Evolutionary conservation across 2,113 vertebrate genomes (phyloP).

Genomic region (Eidolon helvum): DNA sequence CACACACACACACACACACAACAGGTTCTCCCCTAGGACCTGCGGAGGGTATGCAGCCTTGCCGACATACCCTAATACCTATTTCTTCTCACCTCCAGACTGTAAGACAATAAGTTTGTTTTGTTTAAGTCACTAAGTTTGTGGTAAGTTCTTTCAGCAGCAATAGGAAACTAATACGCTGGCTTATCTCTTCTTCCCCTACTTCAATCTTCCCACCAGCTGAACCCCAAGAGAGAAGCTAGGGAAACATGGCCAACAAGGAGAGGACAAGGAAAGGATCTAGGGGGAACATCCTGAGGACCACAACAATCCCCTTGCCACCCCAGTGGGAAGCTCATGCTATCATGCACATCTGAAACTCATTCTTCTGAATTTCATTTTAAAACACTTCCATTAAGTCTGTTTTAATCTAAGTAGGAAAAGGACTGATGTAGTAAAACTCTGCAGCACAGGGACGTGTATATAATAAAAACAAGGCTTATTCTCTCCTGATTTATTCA

Average conservation of each 20-base stretch:
- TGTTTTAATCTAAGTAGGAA: background rate
- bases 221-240: background rate
- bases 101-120: background rate
- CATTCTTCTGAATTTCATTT: background rate
- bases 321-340: accelerated
- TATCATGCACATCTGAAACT: background rate
- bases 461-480: background rate
- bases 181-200: background rate
- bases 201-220: background rate
- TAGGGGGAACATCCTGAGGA: background rate
- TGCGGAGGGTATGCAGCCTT: background rate
- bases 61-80: background rate
- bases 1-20: too few relatives aligned
- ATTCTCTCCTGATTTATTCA: background rate
- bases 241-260: background rate
- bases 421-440: background rate
- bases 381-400: background rate
- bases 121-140: background rate
- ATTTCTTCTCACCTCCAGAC: background rate
- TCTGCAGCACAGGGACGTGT: background rate
- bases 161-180: background rate
- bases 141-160: background rate
- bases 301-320: too few relatives aligned
- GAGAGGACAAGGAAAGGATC: background rate
- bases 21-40: background rate